Conservation (phyloP, 2,797 vertebrate genomes). For the Helicolenus hilgendorfi region DNA sequence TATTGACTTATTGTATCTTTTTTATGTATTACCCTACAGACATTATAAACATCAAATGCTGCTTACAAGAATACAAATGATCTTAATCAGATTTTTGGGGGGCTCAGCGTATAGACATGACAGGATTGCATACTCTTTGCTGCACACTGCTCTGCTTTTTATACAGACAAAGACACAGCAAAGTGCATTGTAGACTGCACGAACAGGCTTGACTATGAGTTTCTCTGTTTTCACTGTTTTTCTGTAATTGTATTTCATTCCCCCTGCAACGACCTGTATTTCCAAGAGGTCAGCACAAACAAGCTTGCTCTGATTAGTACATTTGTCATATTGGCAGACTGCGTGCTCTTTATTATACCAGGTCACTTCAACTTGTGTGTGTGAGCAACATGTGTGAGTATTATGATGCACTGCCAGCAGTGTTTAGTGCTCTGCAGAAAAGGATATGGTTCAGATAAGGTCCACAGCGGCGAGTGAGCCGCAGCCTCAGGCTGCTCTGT, state of each 20-base stretch:
- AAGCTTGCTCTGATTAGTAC: slow-evolving; percentile 19
- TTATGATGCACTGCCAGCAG: slow-evolving; percentile 15
- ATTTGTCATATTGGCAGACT: slow-evolving; percentile 34
- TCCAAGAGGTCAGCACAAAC: slow-evolving; percentile 6
- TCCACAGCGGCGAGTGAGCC: slow-evolving; percentile 14
- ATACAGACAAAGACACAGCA: neutral
- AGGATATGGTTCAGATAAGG: slow-evolving; percentile 35
- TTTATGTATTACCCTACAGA: neutral
- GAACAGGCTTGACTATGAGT: neutral
- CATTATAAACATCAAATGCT: neutral
- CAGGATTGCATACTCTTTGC: neutral
- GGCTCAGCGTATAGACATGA: neutral
- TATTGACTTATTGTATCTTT: neutral
- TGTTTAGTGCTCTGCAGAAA: slow-evolving; percentile 24
- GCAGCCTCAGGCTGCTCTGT: slow-evolving; percentile 15
- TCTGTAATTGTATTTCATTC: slow-evolving; percentile 16
- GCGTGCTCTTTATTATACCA: slow-evolving; percentile 6
- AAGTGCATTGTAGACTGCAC: neutral
- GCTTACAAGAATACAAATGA: neutral
- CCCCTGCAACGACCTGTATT: neutral
- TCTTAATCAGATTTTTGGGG: neutral
- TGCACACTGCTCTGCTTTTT: neutral
- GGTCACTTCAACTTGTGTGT: slow-evolving; percentile 1
- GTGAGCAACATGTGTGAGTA: slow-evolving; percentile 31
- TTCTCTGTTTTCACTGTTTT: neutral